Evolutionary conservation across 2,797 vertebrate species (phyloP), one percentile per base, ranked within the genome.

Genomic region (Rhodeus uyekii): DNA sequence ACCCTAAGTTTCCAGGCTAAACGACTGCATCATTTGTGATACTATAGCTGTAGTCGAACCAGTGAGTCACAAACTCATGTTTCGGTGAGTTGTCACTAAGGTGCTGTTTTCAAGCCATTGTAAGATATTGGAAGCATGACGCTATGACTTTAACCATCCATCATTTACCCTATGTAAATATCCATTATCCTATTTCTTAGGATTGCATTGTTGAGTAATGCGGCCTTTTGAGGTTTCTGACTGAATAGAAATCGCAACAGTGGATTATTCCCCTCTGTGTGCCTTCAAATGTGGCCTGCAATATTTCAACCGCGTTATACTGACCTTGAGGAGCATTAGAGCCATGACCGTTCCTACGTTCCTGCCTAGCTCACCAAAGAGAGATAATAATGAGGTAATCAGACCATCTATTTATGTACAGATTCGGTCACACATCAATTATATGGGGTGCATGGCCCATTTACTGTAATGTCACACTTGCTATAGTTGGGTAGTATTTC

Each of bases 361-460:
- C 72, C 58, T 81, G 39, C 29, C 79, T 48, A 74, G 44, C 79
- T 64, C 44, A 75, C 72, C 80, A 68, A 76, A 82, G 73, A 76
- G 61, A 50, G 22, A 76, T 39, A 68, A 68, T 82, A 68, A 82
- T 68, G 64, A 76, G 63, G 63, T 76, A 82, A 76, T 82, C 63
- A 82, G 83, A 77, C 73, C 65, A 84, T 87, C 80, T 84, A 82
- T 87, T 87, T 84, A 79, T 79, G 75, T 65, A 72, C 76, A 64
- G 80, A 82, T 80, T 80, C 24, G 46, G 75, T 83, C 86, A 82
- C 67, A 64, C 60, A 39, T 82, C 69, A 61, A 80, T 84, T 84
- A 84, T 64, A 63, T 10, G 22, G 38, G 60, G 78, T 55, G 58
- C 50, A 76, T 77, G 83, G 55, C 65, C 83, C 83, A 84, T 84